phyloP scores from a whole-genome alignment of 2,888 invertebrate species.

The Amorpha juglandis region DNA sequence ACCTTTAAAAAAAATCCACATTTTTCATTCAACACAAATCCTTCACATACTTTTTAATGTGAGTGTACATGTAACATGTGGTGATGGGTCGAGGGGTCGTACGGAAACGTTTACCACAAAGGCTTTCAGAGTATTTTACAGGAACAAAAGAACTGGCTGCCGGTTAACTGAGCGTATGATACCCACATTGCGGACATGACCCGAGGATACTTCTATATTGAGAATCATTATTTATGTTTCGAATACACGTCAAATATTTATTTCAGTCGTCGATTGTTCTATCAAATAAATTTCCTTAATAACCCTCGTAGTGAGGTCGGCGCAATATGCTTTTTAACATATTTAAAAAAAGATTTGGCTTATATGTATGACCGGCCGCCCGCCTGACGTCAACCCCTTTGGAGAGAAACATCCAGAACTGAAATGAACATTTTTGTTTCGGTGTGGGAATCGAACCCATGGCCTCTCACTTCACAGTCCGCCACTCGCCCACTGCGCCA shows the following conservation, averaged over 20 bases:
- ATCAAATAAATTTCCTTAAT: too few relatives aligned
- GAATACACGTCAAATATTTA: background rate
- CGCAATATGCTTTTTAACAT: too few relatives aligned
- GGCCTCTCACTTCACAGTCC: too few relatives aligned
- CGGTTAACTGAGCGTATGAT: constrained; percentile 34
- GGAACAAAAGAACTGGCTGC: constrained; percentile 52
- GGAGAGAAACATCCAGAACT: too few relatives aligned
- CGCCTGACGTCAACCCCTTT: too few relatives aligned
- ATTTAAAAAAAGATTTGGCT: too few relatives aligned
- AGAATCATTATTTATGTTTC: background rate
- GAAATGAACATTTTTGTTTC: too few relatives aligned
- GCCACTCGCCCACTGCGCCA: too few relatives aligned
- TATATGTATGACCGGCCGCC: too few relatives aligned
- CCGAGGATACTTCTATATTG: background rate
- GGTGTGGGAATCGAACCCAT: too few relatives aligned
- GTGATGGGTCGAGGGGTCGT: constrained; percentile 39
- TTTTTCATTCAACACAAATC: background rate
- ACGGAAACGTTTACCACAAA: constrained; percentile 52
- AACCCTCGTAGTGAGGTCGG: too few relatives aligned
- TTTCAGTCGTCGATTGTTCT: too few relatives aligned
- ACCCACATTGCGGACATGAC: constrained; percentile 2
- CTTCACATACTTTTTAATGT: background rate
- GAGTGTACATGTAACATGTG: background rate
- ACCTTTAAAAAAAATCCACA: background rate
- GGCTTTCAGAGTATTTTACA: constrained; percentile 49